Percentiles rank a stretch among this genome's conserved stretches.
Conservation (phyloP, 2,888 invertebrate genomes). For the Pandemis corylana region DNA sequence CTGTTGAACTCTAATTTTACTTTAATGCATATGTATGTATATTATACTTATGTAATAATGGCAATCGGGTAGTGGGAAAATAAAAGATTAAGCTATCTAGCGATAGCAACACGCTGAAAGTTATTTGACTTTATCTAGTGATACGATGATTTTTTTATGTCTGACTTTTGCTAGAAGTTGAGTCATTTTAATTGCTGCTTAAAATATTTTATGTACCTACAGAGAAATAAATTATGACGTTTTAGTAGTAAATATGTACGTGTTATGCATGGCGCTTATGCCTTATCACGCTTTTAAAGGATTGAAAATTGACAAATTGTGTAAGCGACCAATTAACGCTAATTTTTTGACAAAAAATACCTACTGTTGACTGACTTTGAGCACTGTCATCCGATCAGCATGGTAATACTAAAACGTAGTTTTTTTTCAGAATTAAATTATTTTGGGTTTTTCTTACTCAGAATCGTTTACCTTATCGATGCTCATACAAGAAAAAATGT, state of each 20-base stretch:
- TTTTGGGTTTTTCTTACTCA: too few species aligned
- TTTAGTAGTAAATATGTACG: not conserved
- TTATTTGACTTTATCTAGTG: constrained; percentile 9
- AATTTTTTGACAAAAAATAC: too few species aligned
- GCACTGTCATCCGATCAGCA: too few species aligned
- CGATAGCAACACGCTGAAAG: not conserved
- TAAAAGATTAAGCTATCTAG: constrained; percentile 1
- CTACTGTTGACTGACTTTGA: too few species aligned
- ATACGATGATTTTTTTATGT: constrained; percentile 1
- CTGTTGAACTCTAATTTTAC: not conserved
- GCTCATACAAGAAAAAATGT: too few species aligned
- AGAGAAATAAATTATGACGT: not conserved
- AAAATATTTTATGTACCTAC: constrained; percentile 2
- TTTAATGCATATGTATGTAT: not conserved
- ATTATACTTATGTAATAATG: not conserved
- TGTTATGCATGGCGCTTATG: not conserved
- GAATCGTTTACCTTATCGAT: too few species aligned
- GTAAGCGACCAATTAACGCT: too few species aligned
- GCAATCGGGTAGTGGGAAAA: not conserved
- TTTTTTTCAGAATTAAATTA: too few species aligned
- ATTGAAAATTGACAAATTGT: too few species aligned
- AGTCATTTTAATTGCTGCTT: not conserved
- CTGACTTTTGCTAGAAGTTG: not conserved
- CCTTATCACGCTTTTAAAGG: not conserved
- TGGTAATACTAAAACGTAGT: not conserved